Evolutionary conservation across 2,113 vertebrate genomes (phyloP).

Genomic region (Perca flavescens): DNA sequence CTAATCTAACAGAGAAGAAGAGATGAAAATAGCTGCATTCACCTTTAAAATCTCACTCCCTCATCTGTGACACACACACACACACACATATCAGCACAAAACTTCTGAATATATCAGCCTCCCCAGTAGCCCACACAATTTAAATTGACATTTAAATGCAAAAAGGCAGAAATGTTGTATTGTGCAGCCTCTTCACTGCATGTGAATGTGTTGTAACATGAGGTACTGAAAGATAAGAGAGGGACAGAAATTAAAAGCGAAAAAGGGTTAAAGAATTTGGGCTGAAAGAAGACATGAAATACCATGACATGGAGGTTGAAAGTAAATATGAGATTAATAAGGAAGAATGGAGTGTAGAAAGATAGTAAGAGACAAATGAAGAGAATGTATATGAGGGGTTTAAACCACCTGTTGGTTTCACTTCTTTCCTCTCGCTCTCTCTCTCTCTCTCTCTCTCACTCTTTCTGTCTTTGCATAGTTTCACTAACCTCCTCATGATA

Average conservation of each 20-base stretch:
- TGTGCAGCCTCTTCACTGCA: slow-evolving; percentile 7
- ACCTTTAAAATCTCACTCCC: slow-evolving; percentile 6
- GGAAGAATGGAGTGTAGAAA: slow-evolving; percentile 27
- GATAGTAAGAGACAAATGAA: slow-evolving; percentile 22
- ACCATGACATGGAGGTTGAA: background rate
- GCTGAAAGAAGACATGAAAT: background rate
- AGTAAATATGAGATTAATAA: slow-evolving; percentile 9
- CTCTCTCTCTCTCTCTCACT: background rate
- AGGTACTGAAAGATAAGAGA: slow-evolving; percentile 14
- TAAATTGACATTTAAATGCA: slow-evolving; percentile 60
- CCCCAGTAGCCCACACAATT: slow-evolving; percentile 51
- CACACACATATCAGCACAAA: slow-evolving; percentile 25
- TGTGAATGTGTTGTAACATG: background rate
- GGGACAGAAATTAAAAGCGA: background rate
- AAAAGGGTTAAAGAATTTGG: background rate
- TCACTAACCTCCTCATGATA: slow-evolving; percentile 8
- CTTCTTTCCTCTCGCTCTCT: background rate
- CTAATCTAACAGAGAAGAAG: background rate
- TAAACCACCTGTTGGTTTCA: slow-evolving; percentile 37
- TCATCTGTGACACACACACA: slow-evolving; percentile 9
- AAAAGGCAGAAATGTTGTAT: slow-evolving; percentile 10
- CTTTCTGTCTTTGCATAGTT: slow-evolving; percentile 32
- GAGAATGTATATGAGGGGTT: slow-evolving; percentile 6
- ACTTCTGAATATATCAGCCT: slow-evolving; percentile 22
- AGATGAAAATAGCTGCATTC: background rate